Evolutionary conservation across 2,888 invertebrate genomes (phyloP), one percentile per base, ranked within the genome.

Genomic region (Macaria liturata): DNA sequence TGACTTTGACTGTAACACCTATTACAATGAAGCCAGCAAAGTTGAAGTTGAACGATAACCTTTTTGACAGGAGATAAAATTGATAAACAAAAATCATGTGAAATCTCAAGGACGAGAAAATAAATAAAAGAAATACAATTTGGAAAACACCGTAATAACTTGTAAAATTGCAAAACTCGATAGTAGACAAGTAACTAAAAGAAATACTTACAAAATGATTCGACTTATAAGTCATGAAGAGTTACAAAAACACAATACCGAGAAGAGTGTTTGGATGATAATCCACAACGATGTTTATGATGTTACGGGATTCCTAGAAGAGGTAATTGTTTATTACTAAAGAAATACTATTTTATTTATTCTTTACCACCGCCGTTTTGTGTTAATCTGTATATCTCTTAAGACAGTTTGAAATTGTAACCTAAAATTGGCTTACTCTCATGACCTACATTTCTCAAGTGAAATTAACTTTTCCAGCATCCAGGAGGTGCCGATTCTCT

Each of bases 401-500:
- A 37, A 37, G 3, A 37, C 34, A 37, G 34, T 3, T 37, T 1
- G 7, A 6, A 37, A 37, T 37, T 37, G 5, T 37, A 37, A 37
- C 34, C 34, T 37, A 37, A 4, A 37, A 6, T 37, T 37, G 4
- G 7, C 34, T 37, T 37, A 6, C 34, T 37, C 34, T 37, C 1
- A 37, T 20, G 34, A 34, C 34, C 34, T 34, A n/a, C 40, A n/a
- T n/a, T n/a, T n/a, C n/a, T n/a, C n/a, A n/a, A n/a, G n/a, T n/a
- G 20, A 20, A 20, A 20, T 20, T n/a, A 42, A 4, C 9, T 5
- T 46, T 80, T 80, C 46, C 71, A 97, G 97, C 97, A 97, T 85
- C 97, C 97, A 62, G 97, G 97, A 55, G 97, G 97, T 51, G 96
- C 95, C 80, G 97, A 97, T 71, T 94, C 96, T 4, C 84, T 98